Evolutionary conservation across 1,140 invertebrate species (phyloP).

Genomic region (Triops cancriformis): DNA sequence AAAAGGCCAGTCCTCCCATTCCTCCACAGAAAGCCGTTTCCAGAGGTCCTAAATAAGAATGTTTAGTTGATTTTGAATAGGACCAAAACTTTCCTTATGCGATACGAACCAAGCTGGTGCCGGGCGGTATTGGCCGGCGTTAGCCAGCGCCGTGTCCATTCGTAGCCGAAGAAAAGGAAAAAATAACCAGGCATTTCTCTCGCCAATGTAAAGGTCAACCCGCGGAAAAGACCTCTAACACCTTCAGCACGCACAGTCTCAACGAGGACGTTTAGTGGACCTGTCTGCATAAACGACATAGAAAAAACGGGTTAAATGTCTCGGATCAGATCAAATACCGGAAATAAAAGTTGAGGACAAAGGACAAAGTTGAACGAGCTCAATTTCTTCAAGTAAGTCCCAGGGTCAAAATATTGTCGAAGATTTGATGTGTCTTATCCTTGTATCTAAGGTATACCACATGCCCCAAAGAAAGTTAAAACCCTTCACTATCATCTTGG

Average conservation of each 20-base stretch:
- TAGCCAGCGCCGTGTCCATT: conserved; percentile 14
- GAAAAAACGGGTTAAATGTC: background rate
- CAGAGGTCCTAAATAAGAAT: conserved; percentile 10
- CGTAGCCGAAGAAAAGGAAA: conserved; percentile 26
- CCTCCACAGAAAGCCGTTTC: conserved; percentile 23
- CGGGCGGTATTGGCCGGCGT: conserved; percentile 16
- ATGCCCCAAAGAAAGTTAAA: too few species aligned
- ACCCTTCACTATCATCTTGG: too few species aligned
- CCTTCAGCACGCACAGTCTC: conserved; percentile 17
- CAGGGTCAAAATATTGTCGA: background rate
- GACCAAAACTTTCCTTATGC: background rate
- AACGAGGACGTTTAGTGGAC: conserved; percentile 14
- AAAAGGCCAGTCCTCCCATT: conserved; percentile 25
- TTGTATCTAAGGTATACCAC: too few species aligned
- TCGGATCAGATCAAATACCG: background rate
- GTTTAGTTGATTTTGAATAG: background rate
- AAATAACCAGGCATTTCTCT: conserved; percentile 26
- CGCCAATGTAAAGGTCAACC: conserved; percentile 24
- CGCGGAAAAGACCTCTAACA: conserved; percentile 21
- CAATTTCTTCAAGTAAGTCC: background rate
- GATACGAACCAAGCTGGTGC: conserved; percentile 14
- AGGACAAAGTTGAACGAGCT: background rate
- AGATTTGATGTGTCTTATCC: too few species aligned
- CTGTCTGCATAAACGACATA: conserved; percentile 1
- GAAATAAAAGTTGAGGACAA: background rate